Evolutionary conservation across 2,113 vertebrate genomes (phyloP).

Genomic region (Muscicapa adusta): DNA sequence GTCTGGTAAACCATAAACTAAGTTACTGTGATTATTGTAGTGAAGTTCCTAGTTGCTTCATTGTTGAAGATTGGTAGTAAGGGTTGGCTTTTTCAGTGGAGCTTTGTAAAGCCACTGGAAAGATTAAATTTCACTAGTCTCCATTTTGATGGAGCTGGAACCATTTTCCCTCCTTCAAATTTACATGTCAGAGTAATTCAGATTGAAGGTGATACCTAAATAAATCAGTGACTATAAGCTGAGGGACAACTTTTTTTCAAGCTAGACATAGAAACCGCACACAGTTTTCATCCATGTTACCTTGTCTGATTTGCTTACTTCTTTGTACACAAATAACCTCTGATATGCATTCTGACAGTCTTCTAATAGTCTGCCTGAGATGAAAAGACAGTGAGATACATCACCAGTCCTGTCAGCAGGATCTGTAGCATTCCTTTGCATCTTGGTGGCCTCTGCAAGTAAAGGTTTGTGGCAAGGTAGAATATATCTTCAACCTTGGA

Average conservation of each 20-base stretch:
- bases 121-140: background rate
- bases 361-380: background rate
- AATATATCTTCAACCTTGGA: background rate
- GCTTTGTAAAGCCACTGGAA: background rate
- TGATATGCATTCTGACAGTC: background rate
- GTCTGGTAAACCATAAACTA: background rate
- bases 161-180: background rate
- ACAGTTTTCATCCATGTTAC: background rate
- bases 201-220: background rate
- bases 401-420: background rate
- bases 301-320: background rate
- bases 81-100: background rate
- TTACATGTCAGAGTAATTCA: background rate
- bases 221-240: background rate
- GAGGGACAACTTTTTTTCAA: background rate
- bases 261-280: background rate
- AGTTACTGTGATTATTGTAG: background rate
- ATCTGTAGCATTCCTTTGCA: background rate
- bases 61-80: background rate
- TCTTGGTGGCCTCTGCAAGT: background rate
- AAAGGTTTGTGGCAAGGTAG: background rate
- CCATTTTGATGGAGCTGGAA: background rate
- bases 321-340: background rate
- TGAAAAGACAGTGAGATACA: background rate
- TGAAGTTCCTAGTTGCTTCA: background rate